Evolutionary conservation across 2,113 vertebrate species (phyloP).

Genomic region (Perca schrenkii): DNA sequence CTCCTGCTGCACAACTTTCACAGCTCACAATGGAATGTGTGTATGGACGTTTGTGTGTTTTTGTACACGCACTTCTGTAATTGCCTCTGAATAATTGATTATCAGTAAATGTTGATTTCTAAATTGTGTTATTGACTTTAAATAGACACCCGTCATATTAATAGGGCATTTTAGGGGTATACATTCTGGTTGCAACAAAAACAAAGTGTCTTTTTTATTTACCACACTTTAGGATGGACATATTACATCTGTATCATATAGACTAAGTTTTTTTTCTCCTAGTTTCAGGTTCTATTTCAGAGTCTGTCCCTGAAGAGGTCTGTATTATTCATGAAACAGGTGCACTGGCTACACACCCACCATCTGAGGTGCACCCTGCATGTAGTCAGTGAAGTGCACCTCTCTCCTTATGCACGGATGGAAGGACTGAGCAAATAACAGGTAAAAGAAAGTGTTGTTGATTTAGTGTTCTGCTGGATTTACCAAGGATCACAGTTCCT

Average conservation of each 20-base stretch:
- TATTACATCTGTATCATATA: not conserved
- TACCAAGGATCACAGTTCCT: not conserved
- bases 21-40: not conserved
- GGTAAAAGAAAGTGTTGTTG: not conserved
- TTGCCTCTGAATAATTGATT: constrained; percentile 5
- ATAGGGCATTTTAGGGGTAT: not conserved
- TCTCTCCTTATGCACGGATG: constrained; percentile 17
- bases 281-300: constrained; percentile 35
- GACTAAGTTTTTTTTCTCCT: not conserved
- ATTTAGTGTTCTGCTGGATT: not conserved
- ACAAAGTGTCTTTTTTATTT: not conserved
- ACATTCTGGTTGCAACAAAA: not conserved
- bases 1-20: not conserved
- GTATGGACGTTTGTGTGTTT: not conserved
- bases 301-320: constrained; percentile 21
- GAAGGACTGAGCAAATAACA: not conserved
- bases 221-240: not conserved
- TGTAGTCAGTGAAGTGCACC: not conserved
- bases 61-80: not conserved
- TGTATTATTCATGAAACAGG: constrained; percentile 43
- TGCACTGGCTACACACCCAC: constrained; percentile 20
- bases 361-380: not conserved
- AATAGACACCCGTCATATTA: not conserved
- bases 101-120: constrained; percentile 6
- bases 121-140: not conserved